Evolutionary conservation across 2,888 invertebrate species (phyloP).

Genomic region (Nasonovia ribisnigri): DNA sequence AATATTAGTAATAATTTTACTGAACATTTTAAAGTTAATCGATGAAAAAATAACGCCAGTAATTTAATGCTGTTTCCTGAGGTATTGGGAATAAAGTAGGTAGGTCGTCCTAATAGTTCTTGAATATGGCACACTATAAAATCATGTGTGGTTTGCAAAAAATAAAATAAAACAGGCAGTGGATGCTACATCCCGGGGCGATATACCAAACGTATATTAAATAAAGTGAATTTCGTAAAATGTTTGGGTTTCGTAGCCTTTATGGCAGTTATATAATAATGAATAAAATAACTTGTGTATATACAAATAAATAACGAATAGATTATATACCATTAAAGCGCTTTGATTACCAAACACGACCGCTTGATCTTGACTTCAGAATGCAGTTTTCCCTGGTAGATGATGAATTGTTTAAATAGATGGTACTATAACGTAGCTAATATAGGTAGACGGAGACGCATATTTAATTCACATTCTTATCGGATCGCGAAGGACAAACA

Average conservation of each 20-base stretch:
- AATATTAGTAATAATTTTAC: not conserved
- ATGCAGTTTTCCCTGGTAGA: slow-evolving; percentile 56
- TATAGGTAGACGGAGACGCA: not conserved
- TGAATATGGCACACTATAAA: not conserved
- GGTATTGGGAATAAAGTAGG: not conserved
- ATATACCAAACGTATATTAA: not conserved
- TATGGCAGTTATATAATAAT: not conserved
- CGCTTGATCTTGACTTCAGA: slow-evolving; percentile 47
- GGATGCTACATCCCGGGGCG: not conserved
- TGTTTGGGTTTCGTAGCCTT: not conserved
- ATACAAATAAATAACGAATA: not conserved
- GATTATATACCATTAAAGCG: not conserved
- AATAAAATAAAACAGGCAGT: not conserved
- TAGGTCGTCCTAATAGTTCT: not conserved
- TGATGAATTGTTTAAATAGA: slow-evolving; percentile 42
- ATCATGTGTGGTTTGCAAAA: not conserved
- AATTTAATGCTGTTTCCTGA: not conserved
- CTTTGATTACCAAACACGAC: not conserved
- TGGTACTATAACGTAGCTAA: not conserved
- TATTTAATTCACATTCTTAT: slow-evolving; percentile 25
- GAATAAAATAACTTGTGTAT: not conserved
- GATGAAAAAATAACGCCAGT: not conserved
- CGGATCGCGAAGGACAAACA: slow-evolving; percentile 29
- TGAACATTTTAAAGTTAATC: not conserved
- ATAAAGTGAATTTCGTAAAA: slow-evolving; percentile 21